Base-by-base conservation (phyloP, 1,140 invertebrate species). In the Drosophila nigrodunni region DNA sequence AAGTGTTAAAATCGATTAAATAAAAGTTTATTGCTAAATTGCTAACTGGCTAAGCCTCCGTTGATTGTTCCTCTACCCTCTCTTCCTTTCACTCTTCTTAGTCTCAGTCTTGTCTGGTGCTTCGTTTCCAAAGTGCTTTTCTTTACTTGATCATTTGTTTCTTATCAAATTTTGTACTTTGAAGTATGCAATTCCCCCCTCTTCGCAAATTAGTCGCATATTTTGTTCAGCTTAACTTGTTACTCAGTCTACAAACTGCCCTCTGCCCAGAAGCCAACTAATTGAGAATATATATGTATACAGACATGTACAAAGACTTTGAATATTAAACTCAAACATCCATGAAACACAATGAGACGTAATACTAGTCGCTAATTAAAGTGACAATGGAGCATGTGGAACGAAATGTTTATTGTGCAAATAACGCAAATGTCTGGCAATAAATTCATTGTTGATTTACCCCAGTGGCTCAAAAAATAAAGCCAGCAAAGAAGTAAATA, bases 1-100 rank as follows among this genome's bases (percentile, higher is more conserved):
- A 89, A 89, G 85, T 89, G 86, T 89, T 89, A 85, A 89, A 89
- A 89, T 89, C 85, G 85, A 89, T 89, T 89, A 77, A 89, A 85
- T 81, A 89, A 85, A 89, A 81, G 68, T 89, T 89, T 89, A 89
- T 89, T 85, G 85, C 85, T 89, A 83, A 88, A 88, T 89, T 88
- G 74, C 85, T 72, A 89, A 89, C 85, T 89, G 85, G 78, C 80
- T 76, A 74, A 74, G 70, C 68, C 54, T 57, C 54, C 37, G 13
- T 13, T 35, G 47, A 25, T 21, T 11, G 25, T 6, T 5, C 25
- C 6, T 30, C 25, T 30, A 30, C 25, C 25, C 46, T 68, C 39
- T 34, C 60, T 39, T 18, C 44, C 41, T 62, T 58, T 74, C 61
- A 46, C 41, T 11, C 58, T 49, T 34, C 25, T 30, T 30, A 30